Base-by-base conservation (phyloP, 2,113 vertebrate species). In the Egretta garzetta region DNA sequence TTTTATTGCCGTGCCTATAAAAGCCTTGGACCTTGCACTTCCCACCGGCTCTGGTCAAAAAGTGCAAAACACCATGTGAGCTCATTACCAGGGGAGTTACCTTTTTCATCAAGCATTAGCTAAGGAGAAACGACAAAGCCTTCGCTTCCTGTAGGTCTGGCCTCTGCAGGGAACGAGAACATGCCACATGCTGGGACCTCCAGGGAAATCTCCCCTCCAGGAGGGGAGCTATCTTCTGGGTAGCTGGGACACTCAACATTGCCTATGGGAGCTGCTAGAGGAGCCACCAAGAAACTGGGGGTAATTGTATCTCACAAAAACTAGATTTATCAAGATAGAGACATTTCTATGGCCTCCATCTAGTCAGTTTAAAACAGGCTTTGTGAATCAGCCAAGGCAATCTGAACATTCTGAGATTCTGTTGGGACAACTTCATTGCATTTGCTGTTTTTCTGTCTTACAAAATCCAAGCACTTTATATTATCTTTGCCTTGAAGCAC, bases 371-470 rank as follows among this genome's bases (percentile, higher is more conserved):
- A 62, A 70, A 66, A 47, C 20, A 28, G 28, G 55, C 52, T 91
- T 89, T 80, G 27, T 77, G 23, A 77, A 73, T 74, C 45, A 72
- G 66, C 43, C 60, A 39, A 56, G 62, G 21, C 3, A 71, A 53
- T n/a, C 62, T 53, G 63, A 86, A 60, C 1, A 5, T 47, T 33
- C 21, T 35, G 55, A 0, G 1, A n/a, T 72, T 53, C 50, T 39
- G 41, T 5, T 66, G 77, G 68, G 50, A 82, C 32, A 66, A 37
- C 76, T 35, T 53, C 1, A 4, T 20, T 18, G 13, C 50, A 55
- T 49, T 71, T 79, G 52, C 37, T 47, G 37, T 19, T 47, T 58
- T 73, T n/a, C 32, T 56, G 47, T 8, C 76, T 56, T 68, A 37
- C 56, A 47, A 89, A 55, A 33, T 4, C 12, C 60, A 21, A 76